Percentiles rank a stretch among this genome's conserved stretches.
Evolutionary conservation across 2,797 vertebrate genomes (phyloP).

Genomic region (Mormyrus hasselquistii): DNA sequence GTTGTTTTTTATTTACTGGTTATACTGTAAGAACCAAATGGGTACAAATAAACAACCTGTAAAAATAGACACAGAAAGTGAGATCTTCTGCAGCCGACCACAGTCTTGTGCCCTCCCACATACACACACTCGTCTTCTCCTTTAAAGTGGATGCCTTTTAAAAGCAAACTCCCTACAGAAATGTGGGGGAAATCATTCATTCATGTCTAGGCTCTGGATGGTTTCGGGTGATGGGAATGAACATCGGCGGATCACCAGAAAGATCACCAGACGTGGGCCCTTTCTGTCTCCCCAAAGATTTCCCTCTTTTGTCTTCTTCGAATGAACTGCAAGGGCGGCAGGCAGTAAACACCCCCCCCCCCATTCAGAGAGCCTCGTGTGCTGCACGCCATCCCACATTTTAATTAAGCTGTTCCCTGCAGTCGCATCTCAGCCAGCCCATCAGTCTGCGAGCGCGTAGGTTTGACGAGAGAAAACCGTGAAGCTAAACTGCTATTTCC

Average conservation of each 20-base stretch:
- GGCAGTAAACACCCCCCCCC: constrained; percentile 19
- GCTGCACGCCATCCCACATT: constrained; percentile 35
- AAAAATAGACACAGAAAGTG: background rate
- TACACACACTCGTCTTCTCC: background rate
- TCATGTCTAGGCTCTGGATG: background rate
- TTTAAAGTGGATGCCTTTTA: background rate
- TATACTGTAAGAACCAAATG: background rate
- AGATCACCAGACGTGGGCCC: background rate
- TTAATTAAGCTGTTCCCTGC: constrained; percentile 38
- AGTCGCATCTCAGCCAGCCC: constrained; percentile 27
- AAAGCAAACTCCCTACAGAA: background rate
- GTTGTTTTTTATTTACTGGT: background rate
- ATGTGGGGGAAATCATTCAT: background rate
- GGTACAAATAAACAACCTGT: background rate
- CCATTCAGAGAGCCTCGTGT: constrained; percentile 33
- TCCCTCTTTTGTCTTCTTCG: constrained; percentile 30
- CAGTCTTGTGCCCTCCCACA: background rate
- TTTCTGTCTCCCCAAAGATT: constrained; percentile 26
- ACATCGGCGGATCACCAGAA: background rate
- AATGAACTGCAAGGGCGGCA: constrained; percentile 30
- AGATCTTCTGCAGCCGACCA: background rate
- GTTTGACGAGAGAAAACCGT: background rate
- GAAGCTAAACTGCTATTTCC: background rate
- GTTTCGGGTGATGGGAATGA: constrained; percentile 25
- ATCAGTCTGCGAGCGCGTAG: constrained; percentile 16